Evolutionary conservation across 1,140 invertebrate species (phyloP).

Genomic region (Pectinophora gossypiella): DNA sequence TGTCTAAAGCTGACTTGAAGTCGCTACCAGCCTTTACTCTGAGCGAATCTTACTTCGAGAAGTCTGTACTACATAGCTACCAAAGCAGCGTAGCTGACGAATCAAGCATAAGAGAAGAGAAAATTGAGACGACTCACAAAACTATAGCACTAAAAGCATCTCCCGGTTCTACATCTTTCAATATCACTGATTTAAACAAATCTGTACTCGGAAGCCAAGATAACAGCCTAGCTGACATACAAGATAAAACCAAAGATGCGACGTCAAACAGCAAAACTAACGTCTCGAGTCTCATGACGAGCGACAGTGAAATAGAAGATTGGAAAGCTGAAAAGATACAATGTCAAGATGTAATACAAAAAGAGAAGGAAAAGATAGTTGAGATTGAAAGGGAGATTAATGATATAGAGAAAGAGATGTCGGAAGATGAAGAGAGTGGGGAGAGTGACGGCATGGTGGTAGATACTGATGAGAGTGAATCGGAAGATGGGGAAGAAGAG

Average conservation of each 20-base stretch:
- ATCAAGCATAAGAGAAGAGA: constrained; percentile 6
- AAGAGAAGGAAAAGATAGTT: constrained; percentile 58
- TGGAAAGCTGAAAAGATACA: constrained; percentile 17
- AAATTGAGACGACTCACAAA: neutral
- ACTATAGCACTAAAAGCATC: constrained; percentile 11
- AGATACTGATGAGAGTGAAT: constrained; percentile 4
- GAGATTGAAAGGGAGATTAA: constrained; percentile 59
- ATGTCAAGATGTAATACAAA: constrained; percentile 46
- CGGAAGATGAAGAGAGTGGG: constrained; percentile 25
- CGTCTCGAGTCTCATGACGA: constrained; percentile 50
- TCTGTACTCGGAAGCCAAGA: constrained; percentile 41
- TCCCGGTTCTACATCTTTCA: constrained; percentile 29
- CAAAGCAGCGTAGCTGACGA: constrained; percentile 31
- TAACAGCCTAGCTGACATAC: constrained; percentile 30
- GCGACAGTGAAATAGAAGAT: constrained; percentile 50
- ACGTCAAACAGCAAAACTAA: constrained; percentile 14
- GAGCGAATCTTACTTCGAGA: constrained; percentile 27
- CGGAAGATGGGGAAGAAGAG: constrained; percentile 23
- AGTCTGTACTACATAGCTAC: constrained; percentile 38
- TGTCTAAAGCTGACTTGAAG: constrained; percentile 14
- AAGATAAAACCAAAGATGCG: constrained; percentile 21
- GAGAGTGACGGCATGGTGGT: constrained; percentile 13
- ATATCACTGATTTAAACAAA: constrained; percentile 36
- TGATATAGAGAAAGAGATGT: constrained; percentile 56
- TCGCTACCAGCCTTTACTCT: constrained; percentile 26